phyloP scores from a whole-genome alignment of 2,113 vertebrate genomes.

The Colaptes auratus region DNA sequence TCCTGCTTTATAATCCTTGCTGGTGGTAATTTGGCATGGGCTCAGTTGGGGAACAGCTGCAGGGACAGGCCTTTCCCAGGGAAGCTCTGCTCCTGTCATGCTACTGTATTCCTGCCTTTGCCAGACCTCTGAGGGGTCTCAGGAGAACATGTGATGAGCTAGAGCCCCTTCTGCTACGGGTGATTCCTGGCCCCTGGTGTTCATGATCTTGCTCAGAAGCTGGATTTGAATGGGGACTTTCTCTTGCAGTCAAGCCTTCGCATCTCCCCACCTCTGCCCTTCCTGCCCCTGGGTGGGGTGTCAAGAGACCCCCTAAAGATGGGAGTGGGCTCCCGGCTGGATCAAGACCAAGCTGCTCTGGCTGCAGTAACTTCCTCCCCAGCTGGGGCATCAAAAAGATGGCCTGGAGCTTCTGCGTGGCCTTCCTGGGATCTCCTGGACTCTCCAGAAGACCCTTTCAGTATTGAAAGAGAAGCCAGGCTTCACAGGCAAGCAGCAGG shows the following conservation, averaged over 20 bases:
- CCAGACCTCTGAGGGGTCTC: background rate
- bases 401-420: slow-evolving; percentile 91
- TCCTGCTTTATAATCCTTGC: background rate
- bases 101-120: background rate
- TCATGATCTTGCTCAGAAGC: rapidly evolving
- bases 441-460: slow-evolving; percentile 90
- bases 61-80: background rate
- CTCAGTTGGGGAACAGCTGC: background rate
- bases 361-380: slow-evolving; percentile 82
- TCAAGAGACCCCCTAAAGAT: slow-evolving; percentile 89
- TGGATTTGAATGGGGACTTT: background rate
- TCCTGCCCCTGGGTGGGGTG: slow-evolving; percentile 84
- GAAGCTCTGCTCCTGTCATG: background rate
- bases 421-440: slow-evolving; percentile 89
- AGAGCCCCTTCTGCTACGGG: background rate
- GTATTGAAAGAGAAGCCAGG: slow-evolving; percentile 95
- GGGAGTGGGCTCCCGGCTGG: slow-evolving; percentile 84
- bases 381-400: slow-evolving; percentile 85
- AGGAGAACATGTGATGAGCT: rapidly evolving
- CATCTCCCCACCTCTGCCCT: slow-evolving; percentile 94
- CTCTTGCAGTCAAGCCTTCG: slow-evolving; percentile 89
- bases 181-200: background rate
- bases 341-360: slow-evolving; percentile 86
- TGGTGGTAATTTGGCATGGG: background rate
- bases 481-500: slow-evolving; percentile 96